phyloP scores from a whole-genome alignment of 2,113 vertebrate genomes.

The Ophthalmolycus amberensis region DNA sequence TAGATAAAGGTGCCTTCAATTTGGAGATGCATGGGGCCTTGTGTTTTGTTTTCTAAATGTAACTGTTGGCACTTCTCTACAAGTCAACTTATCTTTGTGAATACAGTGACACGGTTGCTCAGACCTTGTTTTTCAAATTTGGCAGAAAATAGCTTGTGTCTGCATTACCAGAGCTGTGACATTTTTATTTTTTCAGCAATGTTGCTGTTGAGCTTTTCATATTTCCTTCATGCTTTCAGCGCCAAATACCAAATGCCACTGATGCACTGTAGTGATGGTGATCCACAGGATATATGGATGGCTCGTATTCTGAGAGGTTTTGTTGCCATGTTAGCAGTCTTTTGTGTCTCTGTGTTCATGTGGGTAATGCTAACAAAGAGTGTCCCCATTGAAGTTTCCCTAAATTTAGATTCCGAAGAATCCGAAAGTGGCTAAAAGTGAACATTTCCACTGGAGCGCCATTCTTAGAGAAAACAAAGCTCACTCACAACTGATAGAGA shows the following conservation, averaged over 20 bases:
- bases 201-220: conserved; percentile 31
- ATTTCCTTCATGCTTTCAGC: conserved; percentile 29
- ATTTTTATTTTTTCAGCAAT: conserved; percentile 17
- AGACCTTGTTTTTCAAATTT: conserved; percentile 44
- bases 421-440: conserved; percentile 65
- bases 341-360: conserved; percentile 34
- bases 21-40: background rate
- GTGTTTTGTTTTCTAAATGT: conserved; percentile 10
- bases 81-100: conserved; percentile 14
- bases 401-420: conserved; percentile 71
- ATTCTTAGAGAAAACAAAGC: conserved; percentile 57
- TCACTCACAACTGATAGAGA: conserved; percentile 74
- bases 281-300: background rate
- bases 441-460: conserved; percentile 60
- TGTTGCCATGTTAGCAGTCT: conserved; percentile 17
- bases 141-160: conserved; percentile 19
- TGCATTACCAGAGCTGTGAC: background rate
- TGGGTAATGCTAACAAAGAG: conserved; percentile 59
- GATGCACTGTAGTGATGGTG: background rate
- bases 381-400: conserved; percentile 60
- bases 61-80: background rate
- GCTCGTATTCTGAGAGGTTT: background rate
- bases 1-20: background rate
- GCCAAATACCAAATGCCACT: conserved; percentile 11
- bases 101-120: conserved; percentile 19